Evolutionary conservation across 2,113 vertebrate genomes (phyloP).

Genomic region (Hippopotamus amphibius): DNA sequence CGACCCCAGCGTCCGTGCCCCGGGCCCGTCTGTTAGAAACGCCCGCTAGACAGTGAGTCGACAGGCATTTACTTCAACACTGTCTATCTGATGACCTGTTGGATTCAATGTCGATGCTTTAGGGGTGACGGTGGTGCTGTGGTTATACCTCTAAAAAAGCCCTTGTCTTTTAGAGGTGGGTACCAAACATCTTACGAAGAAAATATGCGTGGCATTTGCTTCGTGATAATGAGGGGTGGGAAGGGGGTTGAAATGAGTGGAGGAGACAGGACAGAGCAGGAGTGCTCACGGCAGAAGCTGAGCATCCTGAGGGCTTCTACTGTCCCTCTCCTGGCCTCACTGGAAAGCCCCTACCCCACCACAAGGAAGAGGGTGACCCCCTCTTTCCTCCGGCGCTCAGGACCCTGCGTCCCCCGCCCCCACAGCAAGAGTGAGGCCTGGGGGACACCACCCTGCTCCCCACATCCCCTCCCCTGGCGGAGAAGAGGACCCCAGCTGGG

Average conservation of each 20-base stretch:
- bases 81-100: fast-evolving
- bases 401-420: neutral
- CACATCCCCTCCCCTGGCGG: neutral
- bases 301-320: too few relatives aligned
- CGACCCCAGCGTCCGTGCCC: fast-evolving
- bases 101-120: fast-evolving
- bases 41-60: fast-evolving
- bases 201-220: fast-evolving
- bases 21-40: fast-evolving
- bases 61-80: fast-evolving
- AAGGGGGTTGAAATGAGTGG: neutral
- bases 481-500: neutral
- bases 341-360: neutral
- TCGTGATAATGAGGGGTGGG: fast-evolving
- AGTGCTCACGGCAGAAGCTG: neutral
- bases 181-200: fast-evolving
- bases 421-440: neutral
- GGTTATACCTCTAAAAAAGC: fast-evolving
- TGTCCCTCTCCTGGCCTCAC: fast-evolving
- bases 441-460: neutral
- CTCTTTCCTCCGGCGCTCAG: neutral
- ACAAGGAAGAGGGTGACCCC: neutral
- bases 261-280: neutral
- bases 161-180: too few relatives aligned
- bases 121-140: fast-evolving